Conservation (phyloP, 1,140 invertebrate genomes). For the Penaeus japonicus region DNA sequence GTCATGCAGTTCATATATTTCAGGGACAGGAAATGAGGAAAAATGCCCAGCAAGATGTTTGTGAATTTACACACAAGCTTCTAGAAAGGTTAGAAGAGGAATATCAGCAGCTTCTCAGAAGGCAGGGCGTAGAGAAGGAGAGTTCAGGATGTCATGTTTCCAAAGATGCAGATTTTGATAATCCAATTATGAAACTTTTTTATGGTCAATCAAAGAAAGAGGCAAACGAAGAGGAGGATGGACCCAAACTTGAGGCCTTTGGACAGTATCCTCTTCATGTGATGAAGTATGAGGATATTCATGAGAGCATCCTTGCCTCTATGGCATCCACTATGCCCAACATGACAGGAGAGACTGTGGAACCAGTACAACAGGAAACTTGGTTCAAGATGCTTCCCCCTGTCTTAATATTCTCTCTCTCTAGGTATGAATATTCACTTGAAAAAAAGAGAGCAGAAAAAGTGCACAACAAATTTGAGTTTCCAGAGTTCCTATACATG, state of each 20-base stretch:
- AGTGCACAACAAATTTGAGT: conserved; percentile 68
- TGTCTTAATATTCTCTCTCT: conserved; percentile 67
- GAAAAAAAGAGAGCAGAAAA: conserved; percentile 66
- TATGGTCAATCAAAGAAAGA: conserved; percentile 67
- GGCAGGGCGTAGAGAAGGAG: conserved; percentile 58
- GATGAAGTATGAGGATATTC: conserved; percentile 64
- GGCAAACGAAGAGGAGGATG: conserved; percentile 53
- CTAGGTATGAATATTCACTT: conserved; percentile 68
- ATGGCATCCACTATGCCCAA: conserved; percentile 62
- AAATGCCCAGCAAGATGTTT: conserved; percentile 65
- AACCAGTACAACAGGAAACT: conserved; percentile 54
- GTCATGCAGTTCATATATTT: conserved; percentile 66
- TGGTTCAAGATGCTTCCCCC: conserved; percentile 67
- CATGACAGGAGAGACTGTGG: conserved; percentile 37
- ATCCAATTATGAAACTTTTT: conserved; percentile 67
- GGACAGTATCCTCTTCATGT: conserved; percentile 68
- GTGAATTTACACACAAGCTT: conserved; percentile 68
- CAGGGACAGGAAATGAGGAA: conserved; percentile 58
- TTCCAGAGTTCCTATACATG: conserved; percentile 67
- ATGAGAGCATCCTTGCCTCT: conserved; percentile 66
- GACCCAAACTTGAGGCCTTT: conserved; percentile 65
- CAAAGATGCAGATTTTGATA: conserved; percentile 60
- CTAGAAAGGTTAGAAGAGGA: conserved; percentile 68
- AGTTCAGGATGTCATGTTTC: conserved; percentile 50
- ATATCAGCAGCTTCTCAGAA: conserved; percentile 62